Base-by-base conservation (phyloP, 1,140 invertebrate species). In the Drosophila willistoni region DNA sequence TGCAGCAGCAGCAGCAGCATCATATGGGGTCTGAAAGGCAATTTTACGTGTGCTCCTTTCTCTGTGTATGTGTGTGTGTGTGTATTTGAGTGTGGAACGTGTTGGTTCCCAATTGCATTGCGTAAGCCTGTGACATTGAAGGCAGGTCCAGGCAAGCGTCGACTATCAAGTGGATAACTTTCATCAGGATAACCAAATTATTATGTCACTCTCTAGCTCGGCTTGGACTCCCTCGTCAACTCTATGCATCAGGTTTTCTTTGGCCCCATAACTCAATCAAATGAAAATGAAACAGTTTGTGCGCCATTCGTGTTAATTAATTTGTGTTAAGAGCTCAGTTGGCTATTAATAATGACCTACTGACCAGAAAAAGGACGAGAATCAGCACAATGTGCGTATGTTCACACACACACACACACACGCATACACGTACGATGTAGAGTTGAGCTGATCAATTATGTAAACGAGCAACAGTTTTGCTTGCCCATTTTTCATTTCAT, bases 91-190 rank as follows among this genome's bases (percentile, higher is more conserved):
- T 47, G 33, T 59, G 56, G 51, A 66, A 79, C 80, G 69, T 79
- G 77, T 66, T 69, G 68, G 65, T 36, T 68, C 73, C 64, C 71
- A 69, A 86, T 72, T 86, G 74, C 73, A 65, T 82, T 85, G 83
- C 83, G 68, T 79, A 79, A 86, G 68, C 44, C 57, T 77, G 41
- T 68, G 67, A 56, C 67, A 74, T 68, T 68, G 68, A 69, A 59
- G 61, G 63, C 61, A 60, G 60, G 7, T 57, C 64, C 62, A 19
- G 57, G 2, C 10, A 65, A 34, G 60, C 64, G 64, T 47, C 41
- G 42, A 56, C 63, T 51, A 64, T 47, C 54, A 77, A 77, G 72
- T 68, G 75, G 64, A 47, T 67, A 64, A 70, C 73, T 71, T 73
- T 60, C 42, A 57, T 63, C 41, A 22, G 67, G 25, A 62, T 68